These are phyloP conservation scores for Reticulitermes lucifugus DNA, from an alignment of 2,888 invertebrate genomes.

Conservation along the genomic window DNA sequence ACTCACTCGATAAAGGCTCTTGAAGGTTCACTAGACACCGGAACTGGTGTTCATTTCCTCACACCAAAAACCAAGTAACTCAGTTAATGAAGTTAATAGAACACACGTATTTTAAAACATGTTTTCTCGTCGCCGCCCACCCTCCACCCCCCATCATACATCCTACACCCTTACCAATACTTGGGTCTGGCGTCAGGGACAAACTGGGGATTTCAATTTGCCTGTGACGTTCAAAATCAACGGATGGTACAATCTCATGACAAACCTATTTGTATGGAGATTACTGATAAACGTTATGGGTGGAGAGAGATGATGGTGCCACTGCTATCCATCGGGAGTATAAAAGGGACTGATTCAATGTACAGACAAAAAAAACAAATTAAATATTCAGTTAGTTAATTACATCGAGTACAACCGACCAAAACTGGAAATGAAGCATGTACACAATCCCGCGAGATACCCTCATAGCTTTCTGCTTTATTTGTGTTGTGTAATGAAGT, in stretches of 20 bases:
- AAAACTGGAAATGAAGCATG: constrained; percentile 10
- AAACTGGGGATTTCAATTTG: neutral
- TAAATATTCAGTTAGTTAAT: constrained; percentile 33
- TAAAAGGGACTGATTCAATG: neutral
- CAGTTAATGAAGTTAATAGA: neutral
- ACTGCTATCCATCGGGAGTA: constrained; percentile 20
- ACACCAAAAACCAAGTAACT: neutral
- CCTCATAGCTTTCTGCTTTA: neutral
- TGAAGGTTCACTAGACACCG: neutral
- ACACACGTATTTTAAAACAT: neutral
- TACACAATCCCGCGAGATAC: neutral
- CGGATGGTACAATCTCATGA: constrained; percentile 21
- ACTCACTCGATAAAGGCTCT: neutral
- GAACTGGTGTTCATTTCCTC: neutral
- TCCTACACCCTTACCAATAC: neutral
- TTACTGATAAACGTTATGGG: constrained; percentile 39
- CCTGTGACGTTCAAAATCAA: neutral
- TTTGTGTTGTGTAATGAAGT: constrained; percentile 15
- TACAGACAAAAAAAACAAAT: neutral
- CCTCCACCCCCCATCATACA: neutral
- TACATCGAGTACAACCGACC: constrained; percentile 14
- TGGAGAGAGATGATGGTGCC: neutral
- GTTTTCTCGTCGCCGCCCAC: neutral
- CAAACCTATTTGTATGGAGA: constrained; percentile 42
- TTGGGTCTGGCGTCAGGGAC: neutral